These are phyloP conservation scores for Enteromius viviparus DNA, from an alignment of 2,797 vertebrate species.

Conservation along the genomic window DNA sequence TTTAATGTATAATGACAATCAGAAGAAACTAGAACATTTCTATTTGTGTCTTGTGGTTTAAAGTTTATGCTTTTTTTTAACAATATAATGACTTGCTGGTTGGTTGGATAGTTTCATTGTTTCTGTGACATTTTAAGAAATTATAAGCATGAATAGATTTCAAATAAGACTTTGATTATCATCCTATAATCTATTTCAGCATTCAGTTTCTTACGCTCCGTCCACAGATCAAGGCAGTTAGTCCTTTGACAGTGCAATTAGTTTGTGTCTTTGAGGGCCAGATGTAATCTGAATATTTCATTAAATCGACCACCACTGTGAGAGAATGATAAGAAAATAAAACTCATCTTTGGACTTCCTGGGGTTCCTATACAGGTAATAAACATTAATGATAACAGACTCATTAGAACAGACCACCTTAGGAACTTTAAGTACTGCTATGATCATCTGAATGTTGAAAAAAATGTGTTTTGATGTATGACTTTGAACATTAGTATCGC, in stretches of 20 bases:
- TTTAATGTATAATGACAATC: no score
- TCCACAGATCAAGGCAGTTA: constrained; percentile 17
- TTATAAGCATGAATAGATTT: neutral
- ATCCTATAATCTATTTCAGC: neutral
- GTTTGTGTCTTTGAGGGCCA: constrained; percentile 11
- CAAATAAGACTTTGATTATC: neutral
- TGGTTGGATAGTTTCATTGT: neutral
- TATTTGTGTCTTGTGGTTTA: no score
- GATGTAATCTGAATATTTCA: constrained; percentile 32
- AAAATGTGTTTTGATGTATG: constrained; percentile 10
- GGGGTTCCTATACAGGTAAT: neutral
- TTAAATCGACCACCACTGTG: constrained; percentile 21
- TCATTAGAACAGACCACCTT: neutral
- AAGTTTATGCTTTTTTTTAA: neutral
- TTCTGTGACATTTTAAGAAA: neutral
- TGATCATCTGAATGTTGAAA: neutral
- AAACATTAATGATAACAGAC: neutral
- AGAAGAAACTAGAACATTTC: no score
- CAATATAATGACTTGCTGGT: neutral
- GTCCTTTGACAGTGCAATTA: constrained; percentile 22
- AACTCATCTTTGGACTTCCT: constrained; percentile 10
- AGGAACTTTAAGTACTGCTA: neutral
- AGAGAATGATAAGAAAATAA: constrained; percentile 22
- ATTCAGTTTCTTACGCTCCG: neutral
- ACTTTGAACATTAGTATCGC: neutral